phyloP scores from a whole-genome alignment of 2,888 invertebrate genomes.

The Ormia ochracea region DNA sequence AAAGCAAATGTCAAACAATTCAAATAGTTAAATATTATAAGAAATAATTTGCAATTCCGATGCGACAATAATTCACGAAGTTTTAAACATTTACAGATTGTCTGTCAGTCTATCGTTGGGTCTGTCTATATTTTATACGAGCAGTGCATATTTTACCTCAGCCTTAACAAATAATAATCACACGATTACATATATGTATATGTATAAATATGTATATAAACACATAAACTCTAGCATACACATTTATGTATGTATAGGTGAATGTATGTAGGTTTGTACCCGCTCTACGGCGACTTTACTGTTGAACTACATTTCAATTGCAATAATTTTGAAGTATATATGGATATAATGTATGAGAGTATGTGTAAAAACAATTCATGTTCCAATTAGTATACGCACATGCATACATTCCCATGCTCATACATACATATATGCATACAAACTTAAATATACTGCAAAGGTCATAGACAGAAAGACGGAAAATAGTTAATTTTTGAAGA shows the following conservation, averaged over 20 bases:
- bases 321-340: no score
- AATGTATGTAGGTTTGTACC: no score
- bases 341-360: no score
- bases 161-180: neutral
- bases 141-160: neutral
- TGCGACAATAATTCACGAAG: constrained; percentile 33
- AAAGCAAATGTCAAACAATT: constrained; percentile 49
- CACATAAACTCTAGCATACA: neutral
- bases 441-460: neutral
- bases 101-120: neutral
- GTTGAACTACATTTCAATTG: no score
- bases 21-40: constrained; percentile 10
- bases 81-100: constrained; percentile 3
- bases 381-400: no score
- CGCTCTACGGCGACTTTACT: no score
- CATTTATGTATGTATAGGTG: no score
- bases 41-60: constrained; percentile 52
- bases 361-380: no score
- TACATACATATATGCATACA: neutral
- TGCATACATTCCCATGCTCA: neutral
- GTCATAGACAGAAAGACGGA: neutral
- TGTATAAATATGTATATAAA: neutral
- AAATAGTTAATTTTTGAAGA: neutral
- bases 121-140: constrained; percentile 6
- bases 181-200: neutral